Conservation (phyloP, 1,140 invertebrate species). For the Ridgeia piscesae region DNA sequence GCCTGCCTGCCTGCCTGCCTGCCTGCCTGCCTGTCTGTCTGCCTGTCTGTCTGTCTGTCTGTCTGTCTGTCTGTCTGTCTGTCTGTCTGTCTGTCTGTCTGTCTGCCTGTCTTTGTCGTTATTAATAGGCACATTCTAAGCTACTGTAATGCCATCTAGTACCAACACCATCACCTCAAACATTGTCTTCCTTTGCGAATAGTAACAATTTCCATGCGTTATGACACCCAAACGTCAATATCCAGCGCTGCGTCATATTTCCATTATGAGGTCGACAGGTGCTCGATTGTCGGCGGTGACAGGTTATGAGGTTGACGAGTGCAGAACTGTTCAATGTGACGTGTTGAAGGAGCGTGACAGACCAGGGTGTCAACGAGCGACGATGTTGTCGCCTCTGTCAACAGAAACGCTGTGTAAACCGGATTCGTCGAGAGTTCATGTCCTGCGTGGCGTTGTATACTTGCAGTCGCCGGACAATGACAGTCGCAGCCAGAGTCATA, state of each 20-base stretch:
- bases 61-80: no score
- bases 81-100: no score
- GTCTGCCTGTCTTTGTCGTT: no score
- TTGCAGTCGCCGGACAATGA: background rate
- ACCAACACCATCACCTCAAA: background rate
- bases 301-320: background rate
- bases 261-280: conserved; percentile 3
- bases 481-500: background rate
- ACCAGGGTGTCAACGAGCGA: background rate
- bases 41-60: no score
- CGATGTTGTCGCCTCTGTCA: background rate
- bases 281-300: background rate
- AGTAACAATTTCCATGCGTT: background rate
- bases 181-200: background rate
- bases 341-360: background rate
- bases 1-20: no score
- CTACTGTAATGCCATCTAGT: background rate
- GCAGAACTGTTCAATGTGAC: background rate
- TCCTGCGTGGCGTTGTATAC: no score
- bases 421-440: no score
- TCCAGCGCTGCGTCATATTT: background rate
- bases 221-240: background rate
- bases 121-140: background rate
- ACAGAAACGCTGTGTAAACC: background rate
- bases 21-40: no score